These are phyloP conservation scores for Sitophilus oryzae DNA, from an alignment of 1,140 invertebrate genomes.

Conservation along the genomic window DNA sequence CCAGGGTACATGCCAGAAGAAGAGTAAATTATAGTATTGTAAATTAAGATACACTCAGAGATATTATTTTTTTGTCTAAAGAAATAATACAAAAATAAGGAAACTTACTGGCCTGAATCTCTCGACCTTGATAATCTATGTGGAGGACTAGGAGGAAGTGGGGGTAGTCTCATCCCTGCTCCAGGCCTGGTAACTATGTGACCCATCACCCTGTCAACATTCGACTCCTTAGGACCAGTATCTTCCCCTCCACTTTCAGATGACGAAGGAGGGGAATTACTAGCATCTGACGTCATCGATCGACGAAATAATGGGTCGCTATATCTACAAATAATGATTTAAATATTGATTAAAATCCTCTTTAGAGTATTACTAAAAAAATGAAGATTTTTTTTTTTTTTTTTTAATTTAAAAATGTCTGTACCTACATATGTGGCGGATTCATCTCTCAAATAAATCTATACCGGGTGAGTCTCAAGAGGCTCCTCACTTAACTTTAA, in stretches of 20 bases:
- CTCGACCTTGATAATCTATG: conserved; percentile 13
- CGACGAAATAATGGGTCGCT: conserved; percentile 40
- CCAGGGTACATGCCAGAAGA: too few species aligned
- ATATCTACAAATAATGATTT: conserved; percentile 36
- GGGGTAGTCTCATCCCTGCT: conserved; percentile 35
- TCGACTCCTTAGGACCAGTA: conserved; percentile 29
- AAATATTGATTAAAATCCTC: not conserved
- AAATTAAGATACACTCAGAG: too few species aligned
- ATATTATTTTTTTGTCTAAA: not conserved
- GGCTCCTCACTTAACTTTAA: too few species aligned
- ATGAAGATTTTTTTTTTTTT: too few species aligned
- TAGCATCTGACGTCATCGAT: conserved; percentile 25
- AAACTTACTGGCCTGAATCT: conserved; percentile 16
- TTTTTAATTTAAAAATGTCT: too few species aligned
- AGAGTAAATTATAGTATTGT: too few species aligned
- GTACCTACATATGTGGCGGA: too few species aligned
- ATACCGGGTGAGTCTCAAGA: too few species aligned
- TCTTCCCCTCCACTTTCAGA: conserved; percentile 37
- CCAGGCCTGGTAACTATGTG: conserved; percentile 38
- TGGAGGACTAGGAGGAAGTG: conserved; percentile 39
- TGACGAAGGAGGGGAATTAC: conserved; percentile 38
- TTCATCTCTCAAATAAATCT: too few species aligned
- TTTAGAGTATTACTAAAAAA: not conserved
- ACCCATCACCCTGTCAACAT: conserved; percentile 41
- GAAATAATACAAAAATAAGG: too few species aligned